Conservation (phyloP, 2,888 invertebrate species). For the Acanthopleura granulata region DNA sequence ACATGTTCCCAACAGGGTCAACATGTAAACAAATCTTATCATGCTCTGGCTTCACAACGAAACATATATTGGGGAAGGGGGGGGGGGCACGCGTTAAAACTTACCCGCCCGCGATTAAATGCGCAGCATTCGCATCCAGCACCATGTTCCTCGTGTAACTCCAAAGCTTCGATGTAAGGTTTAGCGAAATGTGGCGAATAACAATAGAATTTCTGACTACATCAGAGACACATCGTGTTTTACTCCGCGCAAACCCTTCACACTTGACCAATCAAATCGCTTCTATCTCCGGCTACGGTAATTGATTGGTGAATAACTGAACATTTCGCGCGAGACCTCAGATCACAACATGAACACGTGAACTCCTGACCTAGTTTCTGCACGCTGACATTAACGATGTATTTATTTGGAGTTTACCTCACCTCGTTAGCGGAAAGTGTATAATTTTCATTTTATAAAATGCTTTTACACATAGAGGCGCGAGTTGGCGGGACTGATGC, state of each 20-base stretch:
- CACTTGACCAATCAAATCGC: neutral
- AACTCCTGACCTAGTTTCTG: constrained; percentile 6
- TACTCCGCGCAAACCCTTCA: neutral
- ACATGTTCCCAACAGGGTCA: no score
- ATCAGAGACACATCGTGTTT: neutral
- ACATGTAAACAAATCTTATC: no score
- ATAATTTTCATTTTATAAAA: no score
- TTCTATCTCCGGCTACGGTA: neutral
- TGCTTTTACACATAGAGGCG: no score
- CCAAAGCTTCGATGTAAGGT: neutral
- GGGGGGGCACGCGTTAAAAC: neutral
- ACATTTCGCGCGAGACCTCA: neutral
- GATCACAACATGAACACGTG: constrained; percentile 13
- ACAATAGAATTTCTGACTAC: neutral
- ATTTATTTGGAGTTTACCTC: no score
- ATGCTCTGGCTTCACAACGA: no score
- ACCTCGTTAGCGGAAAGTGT: no score
- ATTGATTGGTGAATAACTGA: neutral
- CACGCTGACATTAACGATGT: neutral
- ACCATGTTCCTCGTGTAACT: constrained; percentile 1
- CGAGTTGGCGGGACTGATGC: no score
- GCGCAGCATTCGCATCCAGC: constrained; percentile 9
- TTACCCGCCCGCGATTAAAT: constrained; percentile 11
- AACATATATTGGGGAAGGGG: no score
- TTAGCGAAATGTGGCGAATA: neutral